These are phyloP conservation scores for Eulithis prunata DNA, from an alignment of 2,888 invertebrate species.

Conservation along the genomic window DNA sequence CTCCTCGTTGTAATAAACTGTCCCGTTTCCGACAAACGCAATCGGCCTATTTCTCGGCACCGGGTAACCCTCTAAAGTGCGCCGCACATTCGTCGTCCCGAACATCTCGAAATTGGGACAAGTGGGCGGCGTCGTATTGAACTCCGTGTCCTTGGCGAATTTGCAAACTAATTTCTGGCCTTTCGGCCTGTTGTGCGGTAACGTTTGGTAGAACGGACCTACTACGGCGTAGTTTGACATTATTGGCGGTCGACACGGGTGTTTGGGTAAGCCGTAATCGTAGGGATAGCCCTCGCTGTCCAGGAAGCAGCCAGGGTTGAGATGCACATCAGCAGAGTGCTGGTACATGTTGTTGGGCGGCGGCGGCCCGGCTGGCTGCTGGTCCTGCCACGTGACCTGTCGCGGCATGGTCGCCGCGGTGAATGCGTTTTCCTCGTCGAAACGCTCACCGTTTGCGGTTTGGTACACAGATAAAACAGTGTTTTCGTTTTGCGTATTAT, in stretches of 20 bases:
- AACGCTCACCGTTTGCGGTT: constrained; percentile 64
- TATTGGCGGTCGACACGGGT: constrained; percentile 77
- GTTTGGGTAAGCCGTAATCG: constrained; percentile 90
- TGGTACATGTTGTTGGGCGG: constrained; percentile 81
- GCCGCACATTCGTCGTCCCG: constrained; percentile 85
- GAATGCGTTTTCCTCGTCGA: constrained; percentile 77
- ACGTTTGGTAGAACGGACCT: constrained; percentile 88
- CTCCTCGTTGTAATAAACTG: constrained; percentile 81
- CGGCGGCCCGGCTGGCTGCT: constrained; percentile 71
- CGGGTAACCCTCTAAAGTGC: constrained; percentile 93
- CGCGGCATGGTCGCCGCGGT: constrained; percentile 72
- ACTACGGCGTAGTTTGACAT: constrained; percentile 76
- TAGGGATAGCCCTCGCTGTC: constrained; percentile 92
- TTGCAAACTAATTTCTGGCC: constrained; percentile 80
- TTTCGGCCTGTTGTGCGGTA: constrained; percentile 89
- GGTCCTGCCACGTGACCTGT: constrained; percentile 84
- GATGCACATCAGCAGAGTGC: constrained; percentile 89
- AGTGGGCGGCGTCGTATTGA: constrained; percentile 67
- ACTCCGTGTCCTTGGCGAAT: constrained; percentile 80
- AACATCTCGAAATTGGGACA: constrained; percentile 76
- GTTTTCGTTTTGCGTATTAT: constrained; percentile 78
- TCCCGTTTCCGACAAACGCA: constrained; percentile 76
- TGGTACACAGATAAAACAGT: constrained; percentile 76
- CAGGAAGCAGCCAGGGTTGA: constrained; percentile 90
- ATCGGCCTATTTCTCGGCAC: constrained; percentile 82